These are phyloP conservation scores for Steinernema khuongi DNA, from an alignment of 1,140 invertebrate genomes.

Conservation along the genomic window DNA sequence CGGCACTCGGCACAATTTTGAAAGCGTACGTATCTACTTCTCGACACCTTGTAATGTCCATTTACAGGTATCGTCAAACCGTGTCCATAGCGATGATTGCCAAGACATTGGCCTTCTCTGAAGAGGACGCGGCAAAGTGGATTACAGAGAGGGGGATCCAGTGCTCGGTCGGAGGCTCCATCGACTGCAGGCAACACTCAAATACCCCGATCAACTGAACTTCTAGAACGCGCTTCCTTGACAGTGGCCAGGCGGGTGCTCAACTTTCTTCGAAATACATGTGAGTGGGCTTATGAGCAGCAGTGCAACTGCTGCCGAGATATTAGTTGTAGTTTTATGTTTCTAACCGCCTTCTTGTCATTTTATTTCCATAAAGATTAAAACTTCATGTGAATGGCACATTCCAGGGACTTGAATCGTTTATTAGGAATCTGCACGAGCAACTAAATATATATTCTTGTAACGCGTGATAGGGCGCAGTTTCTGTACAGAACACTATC, in stretches of 20 bases:
- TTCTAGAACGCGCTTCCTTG: background rate
- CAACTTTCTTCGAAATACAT: background rate
- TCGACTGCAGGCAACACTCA: constrained; percentile 30
- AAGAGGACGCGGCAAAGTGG: constrained; percentile 22
- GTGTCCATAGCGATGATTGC: constrained; percentile 69
- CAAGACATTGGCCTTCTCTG: constrained; percentile 42
- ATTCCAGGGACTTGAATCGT: too few species aligned
- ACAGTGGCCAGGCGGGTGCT: background rate
- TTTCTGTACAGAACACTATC: background rate
- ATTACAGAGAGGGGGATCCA: constrained; percentile 24
- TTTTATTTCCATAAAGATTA: too few species aligned
- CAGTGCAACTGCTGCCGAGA: background rate
- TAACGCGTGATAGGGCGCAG: constrained; percentile 2
- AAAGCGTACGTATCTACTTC: constrained; percentile 79
- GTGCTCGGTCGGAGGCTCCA: constrained; percentile 17
- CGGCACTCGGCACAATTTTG: constrained; percentile 80
- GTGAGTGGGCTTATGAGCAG: background rate
- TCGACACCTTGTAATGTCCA: constrained; percentile 32
- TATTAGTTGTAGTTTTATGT: background rate
- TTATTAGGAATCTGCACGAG: background rate
- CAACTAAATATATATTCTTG: constrained; percentile 2
- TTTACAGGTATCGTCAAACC: constrained; percentile 81
- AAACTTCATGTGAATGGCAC: too few species aligned
- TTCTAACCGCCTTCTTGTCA: too few species aligned
- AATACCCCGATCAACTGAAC: background rate